Base-by-base conservation (phyloP, 2,888 invertebrate species). In the Heliconius sara region DNA sequence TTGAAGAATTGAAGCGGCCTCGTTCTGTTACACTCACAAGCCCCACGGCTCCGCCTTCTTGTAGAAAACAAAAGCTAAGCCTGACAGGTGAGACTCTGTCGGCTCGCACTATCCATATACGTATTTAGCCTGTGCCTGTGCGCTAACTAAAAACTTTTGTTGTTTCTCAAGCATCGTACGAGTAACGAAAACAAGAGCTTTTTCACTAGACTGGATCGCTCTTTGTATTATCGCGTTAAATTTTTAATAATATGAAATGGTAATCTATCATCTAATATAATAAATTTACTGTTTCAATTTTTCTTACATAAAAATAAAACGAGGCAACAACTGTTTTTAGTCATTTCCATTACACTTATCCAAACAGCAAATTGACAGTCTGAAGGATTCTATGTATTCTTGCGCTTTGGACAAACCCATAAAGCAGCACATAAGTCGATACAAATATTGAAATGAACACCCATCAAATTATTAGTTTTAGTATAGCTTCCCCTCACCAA, bases 31-130 rank as follows among this genome's bases (percentile, higher is more conserved):
- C 96, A 89, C 93, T 97, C 85, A 95, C 96, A 89, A 96, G 96
- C 89, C 96, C 96, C 77, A 96, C 96, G 85, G 96, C 96, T 81
- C 96, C 96, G 85, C 95, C 96, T 86, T 95, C 95, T 87, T 93
- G 96, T 91, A 95, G 96, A 90, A 97, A 97, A 91, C 96, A 96
- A 89, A 96, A 96, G 90, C 96, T 97, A 91, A 96, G 97, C 92
- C 96, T 97, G 93, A 94, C 95, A 94, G 95, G 95, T 96, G 95
- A 95, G 92, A 90, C 84, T 81, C 86, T 87, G 88, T 88, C 87
- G 85, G 88, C 85, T 81, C 84, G 79, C 83, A 81, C 77, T 79
- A 78, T 80, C 80, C 80, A 83, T 75, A 75, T 65, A 78, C 78
- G 67, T 81, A 76, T 79, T 76, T 77, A 66, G 78, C 71, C 76